These are phyloP conservation scores for Mamestra brassicae DNA, from an alignment of 2,888 invertebrate genomes.

Conservation along the genomic window DNA sequence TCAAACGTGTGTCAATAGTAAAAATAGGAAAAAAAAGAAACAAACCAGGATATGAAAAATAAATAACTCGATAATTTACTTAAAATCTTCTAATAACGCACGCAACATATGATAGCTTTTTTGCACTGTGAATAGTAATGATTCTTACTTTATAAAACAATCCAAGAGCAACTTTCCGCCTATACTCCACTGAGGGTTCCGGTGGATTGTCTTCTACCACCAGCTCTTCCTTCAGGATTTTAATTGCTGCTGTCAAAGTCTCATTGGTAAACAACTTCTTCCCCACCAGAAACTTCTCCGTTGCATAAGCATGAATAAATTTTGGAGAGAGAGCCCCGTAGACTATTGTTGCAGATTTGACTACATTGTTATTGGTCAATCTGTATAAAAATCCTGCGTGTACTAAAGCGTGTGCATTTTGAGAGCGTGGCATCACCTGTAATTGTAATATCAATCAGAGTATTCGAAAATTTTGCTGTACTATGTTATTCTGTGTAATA, in stretches of 20 bases:
- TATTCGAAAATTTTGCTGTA: too few relatives aligned
- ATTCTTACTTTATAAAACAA: constrained; percentile 92
- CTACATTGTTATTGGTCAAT: constrained; percentile 61
- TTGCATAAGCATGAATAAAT: constrained; percentile 86
- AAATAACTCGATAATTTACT: neutral
- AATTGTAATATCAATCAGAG: constrained; percentile 35
- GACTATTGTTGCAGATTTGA: constrained; percentile 86
- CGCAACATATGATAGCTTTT: neutral
- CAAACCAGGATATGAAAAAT: too few relatives aligned
- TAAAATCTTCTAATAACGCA: neutral
- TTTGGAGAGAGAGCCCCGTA: constrained; percentile 90
- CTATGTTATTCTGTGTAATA: too few relatives aligned
- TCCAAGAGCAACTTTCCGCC: constrained; percentile 90
- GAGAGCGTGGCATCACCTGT: constrained; percentile 93
- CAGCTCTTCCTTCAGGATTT: constrained; percentile 73
- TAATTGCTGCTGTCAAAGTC: constrained; percentile 80
- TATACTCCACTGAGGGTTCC: constrained; percentile 90
- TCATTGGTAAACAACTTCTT: constrained; percentile 81
- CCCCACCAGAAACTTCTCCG: constrained; percentile 87
- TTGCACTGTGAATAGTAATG: neutral
- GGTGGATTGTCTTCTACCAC: constrained; percentile 80
- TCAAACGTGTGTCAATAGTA: too few relatives aligned
- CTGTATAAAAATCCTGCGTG: constrained; percentile 93
- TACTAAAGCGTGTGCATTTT: constrained; percentile 94
- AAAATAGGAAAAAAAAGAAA: too few relatives aligned